phyloP scores from a whole-genome alignment of 2,113 vertebrate genomes.

The Corynorhinus townsendii region DNA sequence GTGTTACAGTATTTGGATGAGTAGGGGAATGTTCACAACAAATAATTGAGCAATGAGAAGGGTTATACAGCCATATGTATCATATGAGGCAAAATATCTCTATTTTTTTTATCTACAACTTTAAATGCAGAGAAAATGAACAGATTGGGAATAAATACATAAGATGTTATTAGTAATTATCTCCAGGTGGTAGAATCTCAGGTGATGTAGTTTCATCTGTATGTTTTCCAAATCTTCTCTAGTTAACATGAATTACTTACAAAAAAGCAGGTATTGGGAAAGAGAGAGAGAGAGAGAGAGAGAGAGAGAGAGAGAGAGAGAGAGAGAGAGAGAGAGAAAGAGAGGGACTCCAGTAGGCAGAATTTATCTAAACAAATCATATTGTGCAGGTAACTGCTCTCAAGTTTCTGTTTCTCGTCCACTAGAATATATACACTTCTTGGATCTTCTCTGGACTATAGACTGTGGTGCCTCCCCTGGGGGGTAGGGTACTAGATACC shows the following conservation, averaged over 20 bases:
- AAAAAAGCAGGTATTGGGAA: not conserved
- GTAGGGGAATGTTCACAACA: slow-evolving; percentile 2
- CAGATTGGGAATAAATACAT: slow-evolving; percentile 56
- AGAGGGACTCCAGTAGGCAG: not conserved
- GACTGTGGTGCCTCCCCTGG: not conserved
- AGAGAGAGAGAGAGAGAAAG: too few species aligned
- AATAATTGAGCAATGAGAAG: not conserved
- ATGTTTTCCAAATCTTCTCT: slow-evolving; percentile 39
- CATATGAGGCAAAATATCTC: slow-evolving; percentile 27
- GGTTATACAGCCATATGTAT: slow-evolving; percentile 17
- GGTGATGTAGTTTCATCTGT: slow-evolving; percentile 47
- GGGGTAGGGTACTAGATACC: not conserved
- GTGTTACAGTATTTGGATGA: not conserved
- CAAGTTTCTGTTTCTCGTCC: not conserved
- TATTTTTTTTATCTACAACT: not conserved
- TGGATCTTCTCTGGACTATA: not conserved
- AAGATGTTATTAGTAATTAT: slow-evolving; percentile 64
- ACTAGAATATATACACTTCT: not conserved
- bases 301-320: too few species aligned
- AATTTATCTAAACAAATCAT: slow-evolving; percentile 31
- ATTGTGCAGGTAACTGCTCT: not conserved
- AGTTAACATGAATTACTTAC: slow-evolving; percentile 24
- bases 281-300: too few species aligned
- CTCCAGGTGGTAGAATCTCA: slow-evolving; percentile 63
- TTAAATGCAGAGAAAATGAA: slow-evolving; percentile 38